Percentiles rank a stretch among this genome's conserved stretches.
Conservation (phyloP, 2,113 vertebrate species). For the Meles meles region DNA sequence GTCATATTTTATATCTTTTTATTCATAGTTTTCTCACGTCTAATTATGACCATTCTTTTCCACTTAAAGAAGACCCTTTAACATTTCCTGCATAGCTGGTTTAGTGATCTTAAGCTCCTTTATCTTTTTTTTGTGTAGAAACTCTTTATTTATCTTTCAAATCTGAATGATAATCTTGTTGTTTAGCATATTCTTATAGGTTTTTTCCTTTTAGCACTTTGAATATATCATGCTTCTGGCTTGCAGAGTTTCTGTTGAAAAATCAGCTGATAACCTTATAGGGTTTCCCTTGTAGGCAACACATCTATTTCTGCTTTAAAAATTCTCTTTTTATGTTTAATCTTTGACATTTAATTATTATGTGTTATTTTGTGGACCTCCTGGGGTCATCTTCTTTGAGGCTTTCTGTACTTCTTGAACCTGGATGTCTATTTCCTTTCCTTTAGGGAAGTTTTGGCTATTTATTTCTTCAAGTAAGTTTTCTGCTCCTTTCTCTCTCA, state of each 20-base stretch:
- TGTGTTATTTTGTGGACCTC: neutral
- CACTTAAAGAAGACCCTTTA: neutral
- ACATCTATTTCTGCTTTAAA: neutral
- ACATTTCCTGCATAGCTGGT: neutral
- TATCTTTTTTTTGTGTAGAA: neutral
- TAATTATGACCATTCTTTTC: neutral
- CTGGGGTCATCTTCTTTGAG: neutral
- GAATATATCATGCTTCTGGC: neutral
- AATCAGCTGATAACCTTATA: neutral
- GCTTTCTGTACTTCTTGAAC: neutral
- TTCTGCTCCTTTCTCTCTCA: neutral
- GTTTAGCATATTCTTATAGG: neutral
- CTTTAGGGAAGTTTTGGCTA: neutral
- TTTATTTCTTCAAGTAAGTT: neutral
- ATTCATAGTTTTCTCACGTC: neutral
- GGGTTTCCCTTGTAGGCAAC: neutral
- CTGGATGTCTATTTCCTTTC: neutral
- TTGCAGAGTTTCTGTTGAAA: neutral
- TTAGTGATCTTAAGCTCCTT: neutral
- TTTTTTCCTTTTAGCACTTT: neutral
- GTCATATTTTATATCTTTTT: neutral
- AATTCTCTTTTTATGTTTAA: neutral
- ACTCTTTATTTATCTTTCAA: neutral
- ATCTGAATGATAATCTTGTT: neutral
- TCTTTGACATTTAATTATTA: neutral